Conservation (phyloP, 2,888 invertebrate genomes). For the Eilema griseolum region DNA sequence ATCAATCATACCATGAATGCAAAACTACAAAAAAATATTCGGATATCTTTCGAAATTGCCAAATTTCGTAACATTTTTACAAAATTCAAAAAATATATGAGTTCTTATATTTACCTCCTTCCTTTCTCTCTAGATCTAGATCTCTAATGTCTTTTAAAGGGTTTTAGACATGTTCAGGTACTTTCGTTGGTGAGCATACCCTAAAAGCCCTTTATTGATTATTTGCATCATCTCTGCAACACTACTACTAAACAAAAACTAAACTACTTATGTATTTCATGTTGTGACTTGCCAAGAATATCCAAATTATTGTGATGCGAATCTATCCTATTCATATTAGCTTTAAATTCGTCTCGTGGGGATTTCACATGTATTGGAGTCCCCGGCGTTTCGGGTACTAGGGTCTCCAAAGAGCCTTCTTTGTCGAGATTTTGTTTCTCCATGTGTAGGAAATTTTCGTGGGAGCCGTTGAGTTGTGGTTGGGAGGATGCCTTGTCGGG, state of each 20-base stretch:
- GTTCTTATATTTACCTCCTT: not conserved
- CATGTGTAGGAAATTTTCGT: slow-evolving; percentile 67
- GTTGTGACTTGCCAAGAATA: slow-evolving; percentile 59
- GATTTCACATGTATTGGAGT: slow-evolving; percentile 54
- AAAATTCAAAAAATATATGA: not conserved
- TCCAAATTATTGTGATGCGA: slow-evolving; percentile 81
- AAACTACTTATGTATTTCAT: slow-evolving; percentile 52
- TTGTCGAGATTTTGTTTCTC: slow-evolving; percentile 65
- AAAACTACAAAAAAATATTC: not conserved
- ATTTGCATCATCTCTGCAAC: not conserved
- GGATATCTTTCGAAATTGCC: not conserved
- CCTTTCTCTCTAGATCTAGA: not conserved
- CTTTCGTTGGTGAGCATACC: not conserved
- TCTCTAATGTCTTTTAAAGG: not conserved
- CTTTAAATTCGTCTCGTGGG: slow-evolving; percentile 73
- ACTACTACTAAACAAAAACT: slow-evolving; percentile 3
- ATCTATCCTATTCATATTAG: slow-evolving; percentile 83
- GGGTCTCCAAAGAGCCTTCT: slow-evolving; percentile 59
- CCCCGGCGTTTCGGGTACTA: slow-evolving; percentile 43
- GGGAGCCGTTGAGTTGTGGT: slow-evolving; percentile 69
- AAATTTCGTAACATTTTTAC: not conserved
- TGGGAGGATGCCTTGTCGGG: slow-evolving; percentile 48
- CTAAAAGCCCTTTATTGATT: not conserved
- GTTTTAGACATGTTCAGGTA: not conserved
- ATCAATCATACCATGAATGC: not conserved